phyloP scores from a whole-genome alignment of 2,113 vertebrate genomes.

The Trichomycterus rosablanca region DNA sequence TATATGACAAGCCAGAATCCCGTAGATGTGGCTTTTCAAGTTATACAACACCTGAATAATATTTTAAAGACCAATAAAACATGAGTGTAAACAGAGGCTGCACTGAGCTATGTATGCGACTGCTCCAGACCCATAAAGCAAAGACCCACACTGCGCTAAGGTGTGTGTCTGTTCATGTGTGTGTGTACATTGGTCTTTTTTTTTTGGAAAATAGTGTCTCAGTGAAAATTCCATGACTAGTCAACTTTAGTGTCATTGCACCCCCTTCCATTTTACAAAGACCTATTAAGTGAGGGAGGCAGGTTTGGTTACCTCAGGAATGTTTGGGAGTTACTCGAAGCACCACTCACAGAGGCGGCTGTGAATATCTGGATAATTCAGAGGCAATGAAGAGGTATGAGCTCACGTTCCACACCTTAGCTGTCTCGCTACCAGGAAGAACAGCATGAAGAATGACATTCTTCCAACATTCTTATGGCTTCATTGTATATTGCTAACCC shows the following conservation, averaged over 20 bases:
- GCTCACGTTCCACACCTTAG: conserved; percentile 13
- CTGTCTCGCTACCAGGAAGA: background rate
- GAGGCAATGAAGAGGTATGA: conserved; percentile 17
- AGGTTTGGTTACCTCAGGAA: conserved; percentile 36
- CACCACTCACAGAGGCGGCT: conserved; percentile 13
- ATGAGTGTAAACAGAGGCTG: conserved; percentile 67
- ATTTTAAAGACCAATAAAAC: conserved; percentile 70
- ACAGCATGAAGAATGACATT: background rate
- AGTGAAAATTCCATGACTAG: background rate
- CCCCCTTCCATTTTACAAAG: conserved; percentile 36
- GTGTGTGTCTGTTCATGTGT: conserved; percentile 29
- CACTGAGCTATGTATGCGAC: conserved; percentile 53
- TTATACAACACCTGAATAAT: conserved; percentile 63
- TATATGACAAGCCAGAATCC: conserved; percentile 61
- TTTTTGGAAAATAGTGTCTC: no score
- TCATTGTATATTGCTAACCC: background rate
- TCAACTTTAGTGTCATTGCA: background rate
- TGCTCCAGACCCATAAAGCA: conserved; percentile 59
- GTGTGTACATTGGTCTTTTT: background rate
- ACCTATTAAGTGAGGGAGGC: conserved; percentile 22
- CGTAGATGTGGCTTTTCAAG: conserved; percentile 65
- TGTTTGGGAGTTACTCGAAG: conserved; percentile 29
- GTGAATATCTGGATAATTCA: conserved; percentile 15
- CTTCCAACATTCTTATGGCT: conserved; percentile 7
- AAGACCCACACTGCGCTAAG: conserved; percentile 52